These are phyloP conservation scores for Pedetes capensis DNA, from an alignment of 2,113 vertebrate genomes.

Conservation along the genomic window DNA sequence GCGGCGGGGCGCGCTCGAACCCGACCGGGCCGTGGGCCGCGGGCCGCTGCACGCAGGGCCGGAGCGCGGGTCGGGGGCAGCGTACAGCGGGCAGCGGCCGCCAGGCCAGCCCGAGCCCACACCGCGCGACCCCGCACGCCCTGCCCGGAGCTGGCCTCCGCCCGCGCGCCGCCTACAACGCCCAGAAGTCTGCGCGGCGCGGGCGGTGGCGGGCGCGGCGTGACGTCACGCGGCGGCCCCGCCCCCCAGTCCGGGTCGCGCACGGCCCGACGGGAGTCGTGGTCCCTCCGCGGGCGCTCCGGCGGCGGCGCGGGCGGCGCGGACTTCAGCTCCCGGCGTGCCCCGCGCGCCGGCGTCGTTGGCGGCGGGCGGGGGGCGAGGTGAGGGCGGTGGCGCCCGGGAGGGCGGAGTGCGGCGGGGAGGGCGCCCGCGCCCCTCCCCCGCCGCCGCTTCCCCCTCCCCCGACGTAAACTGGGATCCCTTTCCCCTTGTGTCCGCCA, in stretches of 20 bases:
- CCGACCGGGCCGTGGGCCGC: neutral
- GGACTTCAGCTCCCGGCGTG: slow-evolving; percentile 71
- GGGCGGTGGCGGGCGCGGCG: neutral
- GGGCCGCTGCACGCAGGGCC: accelerated
- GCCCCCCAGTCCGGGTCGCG: neutral
- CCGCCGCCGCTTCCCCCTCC: slow-evolving; percentile 74
- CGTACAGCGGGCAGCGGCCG: no score
- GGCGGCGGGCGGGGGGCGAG: slow-evolving; percentile 68
- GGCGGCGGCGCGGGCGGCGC: accelerated
- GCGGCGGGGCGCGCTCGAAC: neutral
- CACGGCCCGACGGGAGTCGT: slow-evolving; percentile 58
- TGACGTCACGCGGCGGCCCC: neutral
- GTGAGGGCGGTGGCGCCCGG: slow-evolving; percentile 27
- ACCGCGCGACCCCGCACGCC: neutral
- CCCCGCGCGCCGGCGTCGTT: slow-evolving; percentile 57
- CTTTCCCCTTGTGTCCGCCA: slow-evolving; percentile 89
- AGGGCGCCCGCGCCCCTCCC: slow-evolving; percentile 63
- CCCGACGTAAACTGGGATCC: slow-evolving; percentile 86
- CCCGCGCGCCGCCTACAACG: slow-evolving; percentile 62
- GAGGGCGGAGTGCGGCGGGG: slow-evolving; percentile 68
- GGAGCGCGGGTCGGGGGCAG: no score
- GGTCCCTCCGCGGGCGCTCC: accelerated
- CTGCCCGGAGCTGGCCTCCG: neutral
- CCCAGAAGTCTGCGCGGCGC: slow-evolving; percentile 29
- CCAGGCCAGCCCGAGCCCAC: neutral